Evolutionary conservation across 2,113 vertebrate species (phyloP).

Genomic region (Lepus europaeus): DNA sequence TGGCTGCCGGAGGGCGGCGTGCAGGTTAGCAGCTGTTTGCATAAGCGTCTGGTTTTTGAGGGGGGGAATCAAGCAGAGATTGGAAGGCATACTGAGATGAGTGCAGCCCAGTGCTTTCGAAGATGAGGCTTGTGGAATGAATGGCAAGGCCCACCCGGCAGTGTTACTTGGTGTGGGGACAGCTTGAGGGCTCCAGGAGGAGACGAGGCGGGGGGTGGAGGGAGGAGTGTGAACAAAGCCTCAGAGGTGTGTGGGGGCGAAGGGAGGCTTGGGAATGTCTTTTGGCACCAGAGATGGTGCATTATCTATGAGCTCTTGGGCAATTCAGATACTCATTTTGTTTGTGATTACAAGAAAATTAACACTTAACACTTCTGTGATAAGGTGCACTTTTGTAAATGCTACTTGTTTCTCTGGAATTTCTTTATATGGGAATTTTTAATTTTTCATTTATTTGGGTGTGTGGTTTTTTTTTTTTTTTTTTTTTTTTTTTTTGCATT

Average conservation of each 20-base stretch:
- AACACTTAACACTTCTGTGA: not conserved
- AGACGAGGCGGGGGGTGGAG: not conserved
- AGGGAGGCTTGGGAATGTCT: not conserved
- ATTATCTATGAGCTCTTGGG: not conserved
- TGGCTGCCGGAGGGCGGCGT: not conserved
- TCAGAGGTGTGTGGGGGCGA: not conserved
- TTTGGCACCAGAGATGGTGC: not conserved
- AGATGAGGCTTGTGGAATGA: not conserved
- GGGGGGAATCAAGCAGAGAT: not conserved
- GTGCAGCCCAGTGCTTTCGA: not conserved
- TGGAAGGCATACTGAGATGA: not conserved
- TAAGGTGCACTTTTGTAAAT: not conserved
- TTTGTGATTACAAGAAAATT: constrained; percentile 22
- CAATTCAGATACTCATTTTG: not conserved
- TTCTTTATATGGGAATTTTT: not conserved
- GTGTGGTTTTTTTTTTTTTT: not conserved
- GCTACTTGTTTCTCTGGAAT: constrained; percentile 9
- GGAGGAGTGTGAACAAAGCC: not conserved
- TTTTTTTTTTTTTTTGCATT: not conserved
- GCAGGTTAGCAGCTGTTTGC: not conserved
- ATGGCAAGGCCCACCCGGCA: not conserved
- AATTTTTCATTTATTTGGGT: not conserved
- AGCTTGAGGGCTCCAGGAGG: not conserved
- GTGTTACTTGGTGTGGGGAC: not conserved
- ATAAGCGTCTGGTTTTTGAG: not conserved